Conservation (phyloP, 2,113 vertebrate species). For the Percopsis transmontana region DNA sequence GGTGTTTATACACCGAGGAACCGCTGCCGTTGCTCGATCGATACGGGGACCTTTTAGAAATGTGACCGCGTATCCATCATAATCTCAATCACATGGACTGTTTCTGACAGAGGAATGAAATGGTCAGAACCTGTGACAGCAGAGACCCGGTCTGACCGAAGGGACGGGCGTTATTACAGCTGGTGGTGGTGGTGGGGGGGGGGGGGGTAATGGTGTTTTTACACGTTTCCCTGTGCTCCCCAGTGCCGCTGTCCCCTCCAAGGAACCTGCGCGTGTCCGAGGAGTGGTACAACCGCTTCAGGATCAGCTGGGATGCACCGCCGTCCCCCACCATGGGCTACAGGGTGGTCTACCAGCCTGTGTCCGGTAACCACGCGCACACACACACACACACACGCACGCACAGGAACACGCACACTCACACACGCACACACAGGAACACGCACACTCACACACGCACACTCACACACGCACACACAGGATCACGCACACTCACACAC, state of each 20-base stretch:
- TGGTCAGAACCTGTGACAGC: no score
- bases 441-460: neutral
- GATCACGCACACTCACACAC: neutral
- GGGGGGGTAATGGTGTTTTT: no score
- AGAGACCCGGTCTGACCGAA: no score
- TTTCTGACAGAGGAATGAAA: no score
- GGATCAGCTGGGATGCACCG: neutral
- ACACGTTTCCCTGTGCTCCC: neutral
- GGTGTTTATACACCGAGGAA: no score
- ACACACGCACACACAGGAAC: neutral
- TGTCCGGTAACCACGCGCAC: constrained; percentile 66
- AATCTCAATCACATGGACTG: no score
- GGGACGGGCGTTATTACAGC: no score
- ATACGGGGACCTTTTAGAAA: no score
- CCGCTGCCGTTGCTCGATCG: no score
- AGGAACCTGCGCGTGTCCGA: constrained; percentile 88
- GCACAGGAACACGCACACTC: neutral
- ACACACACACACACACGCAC: neutral
- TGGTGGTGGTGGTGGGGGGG: no score
- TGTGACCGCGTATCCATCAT: no score
- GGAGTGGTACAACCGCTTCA: constrained; percentile 77
- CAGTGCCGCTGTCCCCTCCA: constrained; percentile 86
- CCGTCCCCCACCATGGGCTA: constrained; percentile 38
- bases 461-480: neutral
- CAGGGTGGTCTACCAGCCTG: constrained; percentile 89